Conservation (phyloP, 2,113 vertebrate genomes). For the Sapajus apella region DNA sequence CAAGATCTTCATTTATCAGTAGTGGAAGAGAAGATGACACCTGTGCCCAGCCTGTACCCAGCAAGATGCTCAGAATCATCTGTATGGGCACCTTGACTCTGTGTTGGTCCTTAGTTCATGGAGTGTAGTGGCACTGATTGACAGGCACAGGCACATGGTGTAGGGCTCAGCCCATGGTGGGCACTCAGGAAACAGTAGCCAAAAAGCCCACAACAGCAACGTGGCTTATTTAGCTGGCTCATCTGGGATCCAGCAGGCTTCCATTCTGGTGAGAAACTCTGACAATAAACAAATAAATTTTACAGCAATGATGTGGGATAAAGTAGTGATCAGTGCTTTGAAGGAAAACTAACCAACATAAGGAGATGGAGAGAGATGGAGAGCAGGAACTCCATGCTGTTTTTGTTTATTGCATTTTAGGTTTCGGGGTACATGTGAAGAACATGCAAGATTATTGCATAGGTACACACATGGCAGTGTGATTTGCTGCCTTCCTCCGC, state of each 20-base stretch:
- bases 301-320: not conserved
- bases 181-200: no score
- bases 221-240: not conserved
- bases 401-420: no score
- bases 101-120: not conserved
- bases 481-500: no score
- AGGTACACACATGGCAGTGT: no score
- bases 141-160: no score
- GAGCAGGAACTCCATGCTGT: not conserved
- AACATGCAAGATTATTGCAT: no score
- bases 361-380: not conserved
- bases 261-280: not conserved
- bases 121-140: no score
- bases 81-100: not conserved
- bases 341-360: not conserved
- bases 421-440: no score
- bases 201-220: fast-evolving
- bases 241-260: not conserved
- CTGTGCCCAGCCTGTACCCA: fast-evolving
- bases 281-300: not conserved
- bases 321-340: not conserved
- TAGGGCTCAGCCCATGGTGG: no score
- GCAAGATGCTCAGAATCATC: not conserved
- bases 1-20: not conserved
- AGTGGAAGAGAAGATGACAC: not conserved